Evolutionary conservation across 2,113 vertebrate species (phyloP), one percentile per base, ranked within the genome.

Genomic region (Tauraco erythrolophus): DNA sequence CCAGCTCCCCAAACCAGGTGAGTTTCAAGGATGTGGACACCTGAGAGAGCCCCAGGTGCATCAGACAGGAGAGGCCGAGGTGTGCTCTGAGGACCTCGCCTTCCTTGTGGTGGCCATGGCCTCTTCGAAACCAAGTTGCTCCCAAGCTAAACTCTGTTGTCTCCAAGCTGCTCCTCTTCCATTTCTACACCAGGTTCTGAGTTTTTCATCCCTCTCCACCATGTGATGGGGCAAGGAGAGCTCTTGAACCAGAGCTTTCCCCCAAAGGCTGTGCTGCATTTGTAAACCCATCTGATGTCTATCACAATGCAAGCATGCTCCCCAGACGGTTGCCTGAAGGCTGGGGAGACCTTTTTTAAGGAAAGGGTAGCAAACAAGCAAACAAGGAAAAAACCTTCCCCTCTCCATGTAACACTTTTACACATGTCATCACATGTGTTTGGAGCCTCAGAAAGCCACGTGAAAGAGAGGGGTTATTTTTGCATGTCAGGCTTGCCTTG

Each of bases 251-350:
- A 74, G 50, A 65, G 28, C 8, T 28, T 16, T 76, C 33, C 54
- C 24, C 53, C 48, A 68, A 71, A 66, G 31, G 28, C 41, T 66
- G 27, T 2, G 3, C 17, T 45, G 6, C 37, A 70, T 85, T 66
- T 78, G 24, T 41, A 23, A 39, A 61, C 14, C 6, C 21, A n/a
- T 37, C 28, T 43, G 41, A 76, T 24, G 31, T 13, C 35, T 72
- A 24, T 41, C 0, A 0, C 10, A 58, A 46, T 0, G 2, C 0
- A 0, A 75, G 35, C 37, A 48, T 61, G 45, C 1, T 2, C 37
- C 17, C 11, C 2, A 3, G 4, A 48, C 17, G 41, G 39, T 12
- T 45, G 33, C 41, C 85, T 91, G 54, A 88, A 80, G 62, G 22
- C 50, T 45, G n/a, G 3, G 14, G 23, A 82, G 41, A 78, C 12